Base-by-base conservation (phyloP, 37 sponge, comb jelly and placozoan species). In the Geodia barretti region DNA sequence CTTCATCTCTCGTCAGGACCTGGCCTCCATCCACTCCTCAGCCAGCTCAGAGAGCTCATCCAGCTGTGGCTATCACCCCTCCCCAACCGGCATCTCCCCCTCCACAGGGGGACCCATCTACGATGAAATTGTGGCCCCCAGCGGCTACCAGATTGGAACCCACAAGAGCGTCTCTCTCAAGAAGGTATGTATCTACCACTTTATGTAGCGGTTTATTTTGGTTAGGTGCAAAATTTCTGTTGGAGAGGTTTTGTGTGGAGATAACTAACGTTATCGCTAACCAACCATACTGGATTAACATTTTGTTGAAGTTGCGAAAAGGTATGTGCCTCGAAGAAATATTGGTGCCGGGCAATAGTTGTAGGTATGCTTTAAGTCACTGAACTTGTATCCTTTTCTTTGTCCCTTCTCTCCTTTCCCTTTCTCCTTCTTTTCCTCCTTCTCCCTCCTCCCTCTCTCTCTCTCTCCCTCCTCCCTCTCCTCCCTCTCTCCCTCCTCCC, bases 81-180 rank as follows among this genome's bases (percentile, higher is more conserved):
- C 68, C 21, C 36, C 70, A 70, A 66, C 73, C 26, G 64, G 4
- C 73, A 40, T 41, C 14, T 86, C 79, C 65, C 35, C 64, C 38
- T 39, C 60, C 70, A 21, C 30, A 1, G 19, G 28, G 19, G 60
- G 34, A 14, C 82, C 81, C 62, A 70, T 82, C 30, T 83, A 89
- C 42, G 84, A 70, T 24, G 75, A 83, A 33, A 70, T 83, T 14
- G 30, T 62, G 8, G 34, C 78, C 0, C 58, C 73, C 47, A 72
- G 70, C 5, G 84, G 89, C 0, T 74, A 36, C 65, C 74, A 20
- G 3, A 29, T 79, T 21, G 89, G 89, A 58, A 75, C 41, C 1
- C 73, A 21, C 2, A 89, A 89, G 62, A 72, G 79, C 62, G 39
- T 89, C 39, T 20, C 83, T 29, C 25, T 89, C 25, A 89, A 68